Evolutionary conservation across 2,888 invertebrate species (phyloP), one percentile per base, ranked within the genome.

Genomic region (Drosophila sordidula): DNA sequence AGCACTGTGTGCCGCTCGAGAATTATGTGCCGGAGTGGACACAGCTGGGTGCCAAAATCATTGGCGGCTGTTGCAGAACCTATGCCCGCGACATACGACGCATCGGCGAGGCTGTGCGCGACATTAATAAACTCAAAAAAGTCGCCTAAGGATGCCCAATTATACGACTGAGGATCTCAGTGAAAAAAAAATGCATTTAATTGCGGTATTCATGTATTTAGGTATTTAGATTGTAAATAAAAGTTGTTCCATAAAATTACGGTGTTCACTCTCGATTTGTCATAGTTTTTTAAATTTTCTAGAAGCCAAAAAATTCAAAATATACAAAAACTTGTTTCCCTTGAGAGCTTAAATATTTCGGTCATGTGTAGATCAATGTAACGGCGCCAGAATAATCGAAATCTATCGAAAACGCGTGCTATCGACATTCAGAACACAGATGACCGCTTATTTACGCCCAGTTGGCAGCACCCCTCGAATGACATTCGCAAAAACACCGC

Each of bases 1-100:
- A 95, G 78, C 95, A 95, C 89, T 95, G 95, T 90, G 94, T 95
- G 73, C 94, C 95, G 1, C 94, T 97, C 0, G 95, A 95, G 69
- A 93, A 94, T 22, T 96, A 95, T 89, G 94, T 97, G 8, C 93
- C 94, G 18, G 95, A 95, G 83, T 98, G 98, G 98, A 91, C 96
- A 55, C 94, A 95, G 62, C 91, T 96, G 46, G 98, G 98, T 0
- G 96, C 96, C 36, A 94, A 94, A 56, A 97, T 96, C 91, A 94
- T 99, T 45, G 98, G 98, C 22, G 98, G 98, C 0, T 99, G 98
- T 87, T 99, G 98, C 91, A 94, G 97, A 77, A 96, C 97, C 0
- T 95, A 95, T 84, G 96, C 97, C 1, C 94, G 95, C 0, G 97
- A 98, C 90, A 95, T 98, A 36, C 93, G 94, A 9, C 94, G 95